Evolutionary conservation across 2,888 invertebrate genomes (phyloP), one percentile per base, ranked within the genome.

Genomic region (Tipula helvola): DNA sequence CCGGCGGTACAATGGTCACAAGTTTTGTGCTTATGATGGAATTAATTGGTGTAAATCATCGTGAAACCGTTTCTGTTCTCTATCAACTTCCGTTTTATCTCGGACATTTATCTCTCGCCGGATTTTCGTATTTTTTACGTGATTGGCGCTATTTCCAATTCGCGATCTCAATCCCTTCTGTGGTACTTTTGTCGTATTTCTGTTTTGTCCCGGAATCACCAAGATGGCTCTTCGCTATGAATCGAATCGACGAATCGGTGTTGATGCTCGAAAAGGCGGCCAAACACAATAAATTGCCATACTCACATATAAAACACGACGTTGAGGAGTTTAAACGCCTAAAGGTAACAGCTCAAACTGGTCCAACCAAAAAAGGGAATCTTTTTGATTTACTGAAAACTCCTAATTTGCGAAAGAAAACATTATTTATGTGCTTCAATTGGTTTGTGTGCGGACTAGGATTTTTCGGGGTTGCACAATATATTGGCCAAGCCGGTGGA

Each of bases 381-480:
- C 90, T 96, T 86, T 2, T 94, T 0, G 96, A 95, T 88, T 90
- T 96, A 36, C 93, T 96, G 89, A 93, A 94, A 12, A 95, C 95
- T 0, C 95, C 95, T 0, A 94, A 94, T 87, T 92, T 96, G 91
- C 92, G 96, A 42, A 90, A 92, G 42, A 95, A 96, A 89, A 96
- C 96, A 0, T 89, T 96, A 3, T 94, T 94, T 71, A 95, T 96
- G 89, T 94, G 94, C 89, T 95, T 94, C 90, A 95, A 95, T 90
- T 97, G 97, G 97, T 93, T 96, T 87, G 96, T 96, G 1, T 96
- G 96, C 87, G 97, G 97, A 3, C 93, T 97, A 90, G 96, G 96
- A 88, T 96, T 97, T 91, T 98, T 96, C 89, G 97, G 97, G 0
- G 94, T 97, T n/a, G 95, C 96, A 0, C 96, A 97, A 90, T 97